Base-by-base conservation (phyloP, 2,113 vertebrate species). In the Heteronetta atricapilla region DNA sequence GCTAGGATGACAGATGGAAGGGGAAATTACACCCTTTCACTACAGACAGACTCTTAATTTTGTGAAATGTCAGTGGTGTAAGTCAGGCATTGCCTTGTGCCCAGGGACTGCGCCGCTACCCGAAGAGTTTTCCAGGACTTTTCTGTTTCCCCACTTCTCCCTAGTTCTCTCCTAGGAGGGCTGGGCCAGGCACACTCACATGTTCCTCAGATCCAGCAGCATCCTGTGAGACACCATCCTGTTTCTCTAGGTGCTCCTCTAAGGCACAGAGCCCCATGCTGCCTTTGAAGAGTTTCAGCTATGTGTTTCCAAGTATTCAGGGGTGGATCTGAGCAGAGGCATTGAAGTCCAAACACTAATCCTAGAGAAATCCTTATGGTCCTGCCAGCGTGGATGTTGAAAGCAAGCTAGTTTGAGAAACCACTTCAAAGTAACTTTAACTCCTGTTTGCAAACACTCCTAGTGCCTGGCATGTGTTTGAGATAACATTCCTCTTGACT, bases 231-330 rank as follows among this genome's bases (percentile, higher is more conserved):
- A 40, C 42, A n/a, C 13, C 21, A 5, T 18, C 7, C 10, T 53
- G 14, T 73, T 75, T 73, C 82, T 87, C 78, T 11, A 26, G 22
- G 58, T 67, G 28, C 58, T 84, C 78, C 62, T 60, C 11, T 55
- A 46, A 86, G 67, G 34, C 63, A 15, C 44, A 77, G 84, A 80
- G 36, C 70, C 26, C 70, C 75, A 2, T 14, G 20, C 44, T 15
- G 70, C 75, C 64, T 86, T 88, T 88, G 92, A 70, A 74, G 83
- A 36, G 76, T 63, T 86, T 50, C 42, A 76, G 33, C 70, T 69
- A 72, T 1, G 1, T 22, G 38, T 40, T 73, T 83, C n/a, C 53
- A 40, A 15, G 28, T 58, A 15, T 44, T 85, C 66, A 76, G 16
- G 44, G 31, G 12, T 82, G 64, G 36, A 69, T 89, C 78, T 66